Percentiles rank a stretch among this genome's conserved stretches.
These are phyloP conservation scores for Pomatostomus ruficeps DNA, from an alignment of 2,113 vertebrate genomes.

Conservation along the genomic window DNA sequence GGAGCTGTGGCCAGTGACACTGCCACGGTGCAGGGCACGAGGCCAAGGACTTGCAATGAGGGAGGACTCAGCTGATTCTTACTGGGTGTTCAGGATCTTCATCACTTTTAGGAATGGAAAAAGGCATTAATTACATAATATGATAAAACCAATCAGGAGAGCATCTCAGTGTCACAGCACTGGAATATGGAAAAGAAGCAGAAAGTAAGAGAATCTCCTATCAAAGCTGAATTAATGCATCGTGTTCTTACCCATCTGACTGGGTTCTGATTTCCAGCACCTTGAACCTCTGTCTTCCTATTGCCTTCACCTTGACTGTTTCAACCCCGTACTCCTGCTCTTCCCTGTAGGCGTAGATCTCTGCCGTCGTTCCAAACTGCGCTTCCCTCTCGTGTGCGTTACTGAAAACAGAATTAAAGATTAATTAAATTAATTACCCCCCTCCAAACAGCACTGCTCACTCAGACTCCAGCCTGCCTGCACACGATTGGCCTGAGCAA, in stretches of 20 bases:
- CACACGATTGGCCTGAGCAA: not conserved
- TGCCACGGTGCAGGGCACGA: not conserved
- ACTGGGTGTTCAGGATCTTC: not conserved
- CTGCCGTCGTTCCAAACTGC: constrained; percentile 94
- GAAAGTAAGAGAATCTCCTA: not conserved
- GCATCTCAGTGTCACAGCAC: not conserved
- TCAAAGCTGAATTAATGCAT: not conserved
- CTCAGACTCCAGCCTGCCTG: not conserved
- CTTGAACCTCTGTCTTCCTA: constrained; percentile 94
- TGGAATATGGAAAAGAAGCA: not conserved
- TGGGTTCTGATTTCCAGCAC: constrained; percentile 95
- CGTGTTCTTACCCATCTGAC: constrained; percentile 86
- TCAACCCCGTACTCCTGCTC: constrained; percentile 95
- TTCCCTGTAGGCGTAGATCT: constrained; percentile 95
- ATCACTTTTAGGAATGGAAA: not conserved
- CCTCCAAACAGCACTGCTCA: not conserved
- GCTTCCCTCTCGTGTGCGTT: constrained; percentile 79
- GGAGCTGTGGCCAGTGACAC: not conserved
- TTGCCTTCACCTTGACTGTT: constrained; percentile 95
- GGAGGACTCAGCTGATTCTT: not conserved
- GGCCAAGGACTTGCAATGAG: not conserved
- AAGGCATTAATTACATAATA: not conserved
- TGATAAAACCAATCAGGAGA: not conserved
- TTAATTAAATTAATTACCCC: not conserved
- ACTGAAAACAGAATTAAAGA: constrained; percentile 52